Conservation (phyloP, 2,888 invertebrate species). For the Lycophotia porphyrea region DNA sequence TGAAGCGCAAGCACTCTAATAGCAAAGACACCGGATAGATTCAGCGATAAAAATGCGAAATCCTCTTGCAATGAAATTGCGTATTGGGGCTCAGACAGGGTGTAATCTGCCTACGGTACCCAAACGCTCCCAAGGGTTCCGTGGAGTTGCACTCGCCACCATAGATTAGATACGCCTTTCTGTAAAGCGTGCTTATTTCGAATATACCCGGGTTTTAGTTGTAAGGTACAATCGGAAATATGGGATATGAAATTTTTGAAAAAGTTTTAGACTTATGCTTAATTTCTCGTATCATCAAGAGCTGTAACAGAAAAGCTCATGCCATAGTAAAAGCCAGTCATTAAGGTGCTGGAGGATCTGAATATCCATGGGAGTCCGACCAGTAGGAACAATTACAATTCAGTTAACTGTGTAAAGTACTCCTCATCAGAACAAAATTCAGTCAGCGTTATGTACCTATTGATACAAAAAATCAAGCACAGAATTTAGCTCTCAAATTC, state of each 20-base stretch:
- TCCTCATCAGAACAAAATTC: too few relatives aligned
- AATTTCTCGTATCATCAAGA: background rate
- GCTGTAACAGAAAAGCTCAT: background rate
- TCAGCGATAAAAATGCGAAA: slow-evolving; percentile 87
- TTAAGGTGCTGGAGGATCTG: too few relatives aligned
- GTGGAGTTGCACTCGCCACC: slow-evolving; percentile 78
- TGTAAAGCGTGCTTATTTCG: slow-evolving; percentile 3
- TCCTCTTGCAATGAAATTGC: slow-evolving; percentile 88
- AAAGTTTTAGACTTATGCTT: background rate
- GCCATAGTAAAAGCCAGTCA: background rate
- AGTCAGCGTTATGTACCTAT: too few relatives aligned
- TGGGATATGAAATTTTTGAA: background rate
- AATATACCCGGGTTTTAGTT: slow-evolving; percentile 2
- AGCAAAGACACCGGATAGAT: slow-evolving; percentile 77
- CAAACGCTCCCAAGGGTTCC: slow-evolving; percentile 86
- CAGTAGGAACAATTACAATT: too few relatives aligned
- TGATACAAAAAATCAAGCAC: background rate
- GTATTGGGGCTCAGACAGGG: slow-evolving; percentile 89
- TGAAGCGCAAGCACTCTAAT: slow-evolving; percentile 80
- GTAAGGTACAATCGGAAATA: background rate
- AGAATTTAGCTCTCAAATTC: background rate
- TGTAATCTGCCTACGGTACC: slow-evolving; percentile 89
- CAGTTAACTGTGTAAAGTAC: too few relatives aligned
- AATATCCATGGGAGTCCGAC: too few relatives aligned
- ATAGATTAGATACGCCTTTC: slow-evolving; percentile 72